Evolutionary conservation across 2,113 vertebrate species (phyloP), one percentile per base, ranked within the genome.

Genomic region (Cololabis saira): DNA sequence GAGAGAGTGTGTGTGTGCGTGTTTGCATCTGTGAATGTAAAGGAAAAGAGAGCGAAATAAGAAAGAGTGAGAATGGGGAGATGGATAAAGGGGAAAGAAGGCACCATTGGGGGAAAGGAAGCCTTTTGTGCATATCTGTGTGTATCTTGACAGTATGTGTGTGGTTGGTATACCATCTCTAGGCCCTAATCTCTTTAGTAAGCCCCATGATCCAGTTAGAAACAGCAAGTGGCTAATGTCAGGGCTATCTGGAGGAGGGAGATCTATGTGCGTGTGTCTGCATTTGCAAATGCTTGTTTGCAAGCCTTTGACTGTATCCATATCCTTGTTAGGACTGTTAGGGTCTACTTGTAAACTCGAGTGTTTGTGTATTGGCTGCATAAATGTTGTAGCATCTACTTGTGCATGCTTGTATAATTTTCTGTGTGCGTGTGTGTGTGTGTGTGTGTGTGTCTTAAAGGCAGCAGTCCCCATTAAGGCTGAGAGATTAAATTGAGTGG

Each of bases 131-230:
- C 47, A 12, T 12, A 16, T 63, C 8, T 64, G 52, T 68, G 58
- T 57, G 57, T 65, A 37, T 59, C 47, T 56, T 61, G 60, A 71
- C 58, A 37, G 42, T 54, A 52, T 53, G 76, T 76, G 72, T 52
- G 71, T 45, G 80, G 84, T 87, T 80, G 78, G 81, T 83, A 81
- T 82, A 81, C 60, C 82, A 92, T 92, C 91, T 92, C 85, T 76
- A 86, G 91, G 87, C 82, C 86, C 90, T 97, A 96, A 97, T 96
- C 95, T 95, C 93, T 95, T 97, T 96, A 96, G 85, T 93, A 94
- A 94, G 86, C 91, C 91, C 91, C 92, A 86, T 96, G 97, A 98
- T 98, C 95, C 93, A 90, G 92, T 98, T 98, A 96, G 88, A 70
- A 84, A 90, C 89, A 91, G 91, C 90, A 92, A 94, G 94, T 87